Percentiles rank a stretch among this genome's conserved stretches.
Evolutionary conservation across 1,140 invertebrate genomes (phyloP).

Genomic region (Drosophila pandora): DNA sequence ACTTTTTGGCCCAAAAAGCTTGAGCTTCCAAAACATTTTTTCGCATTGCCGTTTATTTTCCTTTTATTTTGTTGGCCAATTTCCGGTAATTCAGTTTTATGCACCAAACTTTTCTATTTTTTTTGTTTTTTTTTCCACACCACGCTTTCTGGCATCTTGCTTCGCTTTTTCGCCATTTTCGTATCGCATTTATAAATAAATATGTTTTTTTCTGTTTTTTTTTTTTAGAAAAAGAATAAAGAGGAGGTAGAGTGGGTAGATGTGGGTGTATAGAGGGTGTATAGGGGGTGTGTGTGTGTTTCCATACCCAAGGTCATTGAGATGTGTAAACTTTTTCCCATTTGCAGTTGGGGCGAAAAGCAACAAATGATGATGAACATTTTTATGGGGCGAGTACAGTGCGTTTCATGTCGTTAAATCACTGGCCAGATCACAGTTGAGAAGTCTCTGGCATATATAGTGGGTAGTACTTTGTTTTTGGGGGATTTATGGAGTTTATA

Average conservation of each 20-base stretch:
- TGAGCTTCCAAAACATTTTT: constrained; percentile 40
- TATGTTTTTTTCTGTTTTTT: constrained; percentile 35
- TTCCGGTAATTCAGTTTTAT: constrained; percentile 82
- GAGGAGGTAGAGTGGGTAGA: too few relatives aligned
- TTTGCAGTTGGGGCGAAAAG: constrained; percentile 50
- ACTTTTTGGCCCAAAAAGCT: constrained; percentile 44
- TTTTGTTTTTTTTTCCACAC: constrained; percentile 40
- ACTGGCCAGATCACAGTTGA: constrained; percentile 45
- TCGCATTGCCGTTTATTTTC: constrained; percentile 65
- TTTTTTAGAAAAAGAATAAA: not conserved
- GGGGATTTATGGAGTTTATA: not conserved
- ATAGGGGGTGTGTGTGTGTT: constrained; percentile 14
- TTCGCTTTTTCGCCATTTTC: constrained; percentile 26
- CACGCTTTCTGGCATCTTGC: not conserved
- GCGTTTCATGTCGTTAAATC: constrained; percentile 49
- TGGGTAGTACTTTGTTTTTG: constrained; percentile 18
- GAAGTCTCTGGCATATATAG: constrained; percentile 19
- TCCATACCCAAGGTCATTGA: constrained; percentile 46
- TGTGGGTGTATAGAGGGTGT: not conserved
- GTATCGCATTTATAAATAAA: constrained; percentile 51
- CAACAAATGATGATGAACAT: constrained; percentile 55
- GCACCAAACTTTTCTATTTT: constrained; percentile 77
- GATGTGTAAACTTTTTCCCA: constrained; percentile 54
- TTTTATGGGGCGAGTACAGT: constrained; percentile 44
- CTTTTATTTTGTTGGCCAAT: constrained; percentile 73